These are phyloP conservation scores for Tadarida brasiliensis DNA, from an alignment of 2,797 vertebrate genomes.

Conservation along the genomic window DNA sequence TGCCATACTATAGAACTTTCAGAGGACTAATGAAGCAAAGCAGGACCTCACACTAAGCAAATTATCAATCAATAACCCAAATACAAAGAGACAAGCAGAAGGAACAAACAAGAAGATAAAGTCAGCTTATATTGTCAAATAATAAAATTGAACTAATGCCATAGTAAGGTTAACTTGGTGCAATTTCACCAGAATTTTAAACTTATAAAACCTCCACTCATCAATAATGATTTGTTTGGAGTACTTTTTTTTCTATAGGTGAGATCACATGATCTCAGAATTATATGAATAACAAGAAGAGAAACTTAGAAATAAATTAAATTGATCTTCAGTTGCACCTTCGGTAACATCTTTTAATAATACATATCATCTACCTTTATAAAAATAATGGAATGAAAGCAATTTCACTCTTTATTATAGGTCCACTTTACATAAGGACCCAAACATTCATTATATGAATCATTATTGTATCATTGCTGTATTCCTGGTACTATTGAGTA, in stretches of 20 bases:
- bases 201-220: neutral
- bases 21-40: neutral
- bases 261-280: neutral
- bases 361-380: neutral
- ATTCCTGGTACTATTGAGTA: neutral
- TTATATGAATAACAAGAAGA: neutral
- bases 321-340: neutral
- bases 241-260: neutral
- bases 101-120: neutral
- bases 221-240: neutral
- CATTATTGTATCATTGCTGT: neutral
- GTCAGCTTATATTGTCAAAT: neutral
- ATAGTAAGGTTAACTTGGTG: neutral
- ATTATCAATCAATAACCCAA: neutral
- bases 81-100: neutral
- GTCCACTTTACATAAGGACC: neutral
- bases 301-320: slow-evolving; percentile 4
- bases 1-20: neutral
- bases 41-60: neutral
- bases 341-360: neutral
- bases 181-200: neutral
- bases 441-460: neutral
- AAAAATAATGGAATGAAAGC: neutral
- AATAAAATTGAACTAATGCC: neutral
- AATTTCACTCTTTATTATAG: slow-evolving; percentile 5